Evolutionary conservation across 2,888 invertebrate species (phyloP).

Genomic region (Parochlus steinenii): DNA sequence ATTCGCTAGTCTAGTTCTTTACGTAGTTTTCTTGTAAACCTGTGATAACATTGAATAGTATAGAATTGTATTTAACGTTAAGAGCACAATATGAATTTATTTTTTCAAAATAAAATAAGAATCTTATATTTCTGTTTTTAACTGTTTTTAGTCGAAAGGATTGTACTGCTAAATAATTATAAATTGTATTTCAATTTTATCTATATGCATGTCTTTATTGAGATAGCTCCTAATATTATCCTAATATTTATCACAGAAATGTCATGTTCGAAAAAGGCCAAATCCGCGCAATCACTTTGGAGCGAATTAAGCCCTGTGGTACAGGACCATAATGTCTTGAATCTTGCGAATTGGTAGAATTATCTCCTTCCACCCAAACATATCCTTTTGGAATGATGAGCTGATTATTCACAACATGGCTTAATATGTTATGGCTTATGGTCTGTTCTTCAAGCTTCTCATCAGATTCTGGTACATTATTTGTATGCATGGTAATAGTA

Average conservation of each 20-base stretch:
- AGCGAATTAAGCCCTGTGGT: slow-evolving; percentile 66
- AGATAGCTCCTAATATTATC: too few relatives aligned
- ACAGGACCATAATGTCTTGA: slow-evolving; percentile 78
- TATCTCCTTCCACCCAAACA: slow-evolving; percentile 89
- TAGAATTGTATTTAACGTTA: too few relatives aligned
- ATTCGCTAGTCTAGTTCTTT: too few relatives aligned
- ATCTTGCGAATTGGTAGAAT: slow-evolving; percentile 66
- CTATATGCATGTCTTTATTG: too few relatives aligned
- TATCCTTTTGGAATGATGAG: slow-evolving; percentile 63
- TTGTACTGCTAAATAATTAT: too few relatives aligned
- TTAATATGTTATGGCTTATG: neutral
- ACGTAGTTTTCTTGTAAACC: too few relatives aligned
- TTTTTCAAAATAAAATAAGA: too few relatives aligned
- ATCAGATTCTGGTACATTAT: neutral
- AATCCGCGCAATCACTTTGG: slow-evolving; percentile 64
- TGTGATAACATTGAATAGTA: too few relatives aligned
- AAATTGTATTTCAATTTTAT: too few relatives aligned
- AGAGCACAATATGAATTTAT: too few relatives aligned
- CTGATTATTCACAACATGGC: slow-evolving; percentile 17
- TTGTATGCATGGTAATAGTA: slow-evolving; percentile 21
- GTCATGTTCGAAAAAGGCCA: slow-evolving; percentile 44
- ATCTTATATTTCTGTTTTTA: too few relatives aligned
- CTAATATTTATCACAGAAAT: slow-evolving; percentile 16
- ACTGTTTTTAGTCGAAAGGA: too few relatives aligned
- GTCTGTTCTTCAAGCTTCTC: neutral